Base-by-base conservation (phyloP, 2,797 vertebrate species). In the Hemibagrus guttatus region DNA sequence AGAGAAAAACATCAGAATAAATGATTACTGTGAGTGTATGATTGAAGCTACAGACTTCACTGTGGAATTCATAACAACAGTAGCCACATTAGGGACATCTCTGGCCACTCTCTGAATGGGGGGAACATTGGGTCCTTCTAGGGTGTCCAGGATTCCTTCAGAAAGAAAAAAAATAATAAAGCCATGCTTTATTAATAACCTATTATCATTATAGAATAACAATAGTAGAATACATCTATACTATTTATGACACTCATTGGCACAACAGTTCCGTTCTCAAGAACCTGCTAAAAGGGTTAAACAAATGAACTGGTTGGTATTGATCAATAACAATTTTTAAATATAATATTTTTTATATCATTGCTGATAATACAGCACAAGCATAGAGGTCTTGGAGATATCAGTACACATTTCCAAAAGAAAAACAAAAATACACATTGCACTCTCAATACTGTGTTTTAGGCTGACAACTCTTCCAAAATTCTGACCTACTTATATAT, bases 91-190 rank as follows among this genome's bases (percentile, higher is more conserved):
- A 0, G 97, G 95, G 88, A 99, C 93, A 66, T 99, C 97, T 93
- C 98, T 95, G 90, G 96, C 96, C 83, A 98, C 97, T 90, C 98
- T 95, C 95, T 98, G 97, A 90, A 99, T 97, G 2, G 97, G 97
- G 0, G 92, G 95, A 76, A 97, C 17, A 84, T 97, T 96, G 86
- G 96, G 96, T 91, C 97, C 96, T 92, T 98, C 97, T 87, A 98
- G 88, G 0, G 97, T 96, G 91, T 97, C 97, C 92, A 99, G 92
- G 89, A 99, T 96, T 84, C 97, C 98, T 99, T 92, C 54, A 90
- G 61, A 80, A 84, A 35, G 91, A 85, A 49, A 72, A 58, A 59
- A 0, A 61, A 74, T 16, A 71, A 14, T 14, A 52, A 21, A 74
- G 89, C 12, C 17, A 35, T 76, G 16, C 52, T 21, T 28, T 17